phyloP scores from a whole-genome alignment of 1,140 invertebrate species.

The Brachionus calyciflorus region DNA sequence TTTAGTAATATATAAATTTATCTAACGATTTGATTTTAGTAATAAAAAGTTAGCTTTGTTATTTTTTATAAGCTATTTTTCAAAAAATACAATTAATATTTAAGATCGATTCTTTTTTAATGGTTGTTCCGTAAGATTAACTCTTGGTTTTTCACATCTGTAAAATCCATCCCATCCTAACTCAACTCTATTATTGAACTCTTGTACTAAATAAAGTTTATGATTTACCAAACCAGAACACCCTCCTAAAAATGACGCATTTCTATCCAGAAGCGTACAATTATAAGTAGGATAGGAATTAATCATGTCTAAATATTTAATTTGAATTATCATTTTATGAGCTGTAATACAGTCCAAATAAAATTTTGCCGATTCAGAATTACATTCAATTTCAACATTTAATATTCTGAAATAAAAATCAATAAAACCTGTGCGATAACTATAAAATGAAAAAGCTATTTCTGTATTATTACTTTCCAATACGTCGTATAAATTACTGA shows the following conservation, averaged over 20 bases:
- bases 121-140: not conserved
- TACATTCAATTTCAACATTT: not conserved
- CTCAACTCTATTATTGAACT: not conserved
- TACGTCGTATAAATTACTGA: not conserved
- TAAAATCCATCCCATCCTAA: not conserved
- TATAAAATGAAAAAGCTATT: too few species aligned
- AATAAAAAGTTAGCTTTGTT: too few species aligned
- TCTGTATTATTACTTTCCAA: not conserved
- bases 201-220: not conserved
- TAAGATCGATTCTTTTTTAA: too few species aligned
- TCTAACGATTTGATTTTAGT: too few species aligned
- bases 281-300: not conserved
- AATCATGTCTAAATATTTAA: not conserved
- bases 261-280: not conserved
- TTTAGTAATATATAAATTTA: too few species aligned
- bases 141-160: conserved; percentile 3
- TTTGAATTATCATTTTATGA: not conserved
- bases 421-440: too few species aligned
- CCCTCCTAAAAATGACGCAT: not conserved
- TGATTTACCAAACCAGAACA: not conserved
- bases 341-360: not conserved
- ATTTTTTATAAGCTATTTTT: too few species aligned
- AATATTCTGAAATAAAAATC: too few species aligned
- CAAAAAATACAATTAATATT: too few species aligned
- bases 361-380: not conserved